phyloP scores from a whole-genome alignment of 35 echinoderm and acorn worm genomes.

The Patiria miniata region DNA sequence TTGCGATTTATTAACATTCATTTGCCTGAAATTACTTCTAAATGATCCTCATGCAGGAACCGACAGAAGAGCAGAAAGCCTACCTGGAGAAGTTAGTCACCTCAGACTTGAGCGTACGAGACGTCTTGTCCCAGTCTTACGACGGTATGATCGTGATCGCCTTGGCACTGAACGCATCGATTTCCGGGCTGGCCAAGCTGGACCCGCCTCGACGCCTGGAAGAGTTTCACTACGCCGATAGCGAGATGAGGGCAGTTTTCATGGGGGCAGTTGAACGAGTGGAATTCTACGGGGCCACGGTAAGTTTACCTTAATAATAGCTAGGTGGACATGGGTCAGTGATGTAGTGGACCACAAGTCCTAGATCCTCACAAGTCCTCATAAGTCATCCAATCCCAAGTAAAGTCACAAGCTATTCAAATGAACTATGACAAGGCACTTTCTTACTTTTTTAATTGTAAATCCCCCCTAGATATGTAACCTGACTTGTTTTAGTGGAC shows the following conservation, averaged over 20 bases:
- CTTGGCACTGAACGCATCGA: conserved; percentile 21
- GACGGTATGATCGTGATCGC: conserved; percentile 28
- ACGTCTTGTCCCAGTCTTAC: conserved; percentile 9
- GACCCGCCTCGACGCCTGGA: conserved; percentile 10
- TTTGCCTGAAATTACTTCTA: too few relatives aligned
- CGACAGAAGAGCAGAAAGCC: background rate
- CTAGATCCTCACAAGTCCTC: too few relatives aligned
- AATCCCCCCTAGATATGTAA: too few relatives aligned
- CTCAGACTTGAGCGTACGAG: background rate
- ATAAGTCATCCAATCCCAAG: too few relatives aligned
- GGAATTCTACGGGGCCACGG: conserved; percentile 24
- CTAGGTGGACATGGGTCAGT: too few relatives aligned
- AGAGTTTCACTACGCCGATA: conserved; percentile 28
- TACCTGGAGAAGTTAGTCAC: background rate
- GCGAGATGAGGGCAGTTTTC: background rate
- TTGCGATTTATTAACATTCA: too few relatives aligned
- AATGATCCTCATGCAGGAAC: too few relatives aligned
- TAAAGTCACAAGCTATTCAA: too few relatives aligned
- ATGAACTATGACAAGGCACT: too few relatives aligned
- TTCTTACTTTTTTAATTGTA: too few relatives aligned
- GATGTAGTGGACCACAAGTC: too few relatives aligned
- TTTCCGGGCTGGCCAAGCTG: background rate
- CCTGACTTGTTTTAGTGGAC: too few relatives aligned
- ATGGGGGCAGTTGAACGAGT: background rate
- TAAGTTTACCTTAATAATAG: background rate